Base-by-base conservation (phyloP, 1,140 invertebrate species). In the Heliconius hermathena region DNA sequence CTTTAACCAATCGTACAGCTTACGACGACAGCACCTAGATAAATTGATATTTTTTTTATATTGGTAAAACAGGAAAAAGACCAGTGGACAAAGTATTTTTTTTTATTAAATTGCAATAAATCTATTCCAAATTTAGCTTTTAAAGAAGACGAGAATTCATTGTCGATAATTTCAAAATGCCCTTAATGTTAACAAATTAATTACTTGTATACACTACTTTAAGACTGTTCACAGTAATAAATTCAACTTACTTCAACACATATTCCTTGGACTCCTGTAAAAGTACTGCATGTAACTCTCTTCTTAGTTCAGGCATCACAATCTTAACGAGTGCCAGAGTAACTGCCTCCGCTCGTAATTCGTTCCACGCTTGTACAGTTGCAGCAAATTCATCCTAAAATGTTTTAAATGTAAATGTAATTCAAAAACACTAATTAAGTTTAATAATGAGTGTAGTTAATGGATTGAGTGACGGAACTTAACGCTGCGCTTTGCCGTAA, bases 361-460 rank as follows among this genome's bases (percentile, higher is more conserved):
- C 95, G 91, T 99, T 99, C 99, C 99, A 99, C 80, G 99, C 98
- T 89, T 99, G 97, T 0, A 99, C 99, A 83, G 97, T 97, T 84
- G 98, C 98, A 85, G 98, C 99, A 91, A 99, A 99, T 92, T 99
- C 99, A 95, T 99, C 99, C 95, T 97, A 78, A 2, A 0, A 52
- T 20, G 18, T 52, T 52, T 52, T 20, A 20, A 52, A 1, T 4
- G 13, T 46, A 46, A 46, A 46, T 46, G 41, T 46, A 46, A 46
- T 46, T 46, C 41, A 46, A 46, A 46, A 46, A 46, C 41, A 1
- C 3, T 46, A 46, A 46, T 46, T 46, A 46, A 46, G 3, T 16
- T 13, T 9, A 46, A 46, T 46, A 46, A 46, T 8, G 8, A 52
- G 16, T 52, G 49, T 20, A 3, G 6, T 6, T 52, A 18, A 18